These are phyloP conservation scores for Leuctra nigra DNA, from an alignment of 2,888 invertebrate genomes.

Conservation along the genomic window DNA sequence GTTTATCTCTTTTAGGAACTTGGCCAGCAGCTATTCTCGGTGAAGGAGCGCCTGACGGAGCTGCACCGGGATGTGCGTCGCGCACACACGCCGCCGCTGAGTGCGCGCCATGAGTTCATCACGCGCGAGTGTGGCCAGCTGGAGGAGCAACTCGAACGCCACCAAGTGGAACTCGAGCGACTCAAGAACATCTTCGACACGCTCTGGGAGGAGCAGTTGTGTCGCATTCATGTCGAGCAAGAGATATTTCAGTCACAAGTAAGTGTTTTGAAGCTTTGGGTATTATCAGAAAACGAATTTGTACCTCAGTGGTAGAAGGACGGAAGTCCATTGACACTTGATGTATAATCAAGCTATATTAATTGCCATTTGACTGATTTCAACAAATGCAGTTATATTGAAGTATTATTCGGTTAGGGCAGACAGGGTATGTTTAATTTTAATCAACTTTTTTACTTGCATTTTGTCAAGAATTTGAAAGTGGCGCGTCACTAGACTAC, in stretches of 20 bases:
- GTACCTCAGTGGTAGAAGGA: too few species aligned
- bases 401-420: too few species aligned
- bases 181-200: conserved; percentile 53
- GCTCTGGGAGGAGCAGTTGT: conserved; percentile 66
- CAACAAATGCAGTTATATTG: too few species aligned
- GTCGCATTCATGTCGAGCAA: conserved; percentile 62
- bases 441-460: too few species aligned
- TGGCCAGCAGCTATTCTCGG: conserved; percentile 51
- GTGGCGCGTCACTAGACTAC: background rate
- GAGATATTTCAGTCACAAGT: conserved; percentile 55
- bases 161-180: conserved; percentile 54
- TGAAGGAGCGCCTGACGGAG: conserved; percentile 59
- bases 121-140: conserved; percentile 51
- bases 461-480: too few species aligned
- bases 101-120: conserved; percentile 46
- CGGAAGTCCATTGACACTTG: too few species aligned
- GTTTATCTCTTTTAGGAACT: conserved; percentile 47
- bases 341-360: too few species aligned
- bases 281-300: too few species aligned
- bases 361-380: too few species aligned
- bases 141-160: conserved; percentile 54
- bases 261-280: too few species aligned
- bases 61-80: conserved; percentile 61
- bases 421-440: too few species aligned
- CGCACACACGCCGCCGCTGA: conserved; percentile 44